Base-by-base conservation (phyloP, 2,113 vertebrate genomes). In the Pachypanchax playfairii region DNA sequence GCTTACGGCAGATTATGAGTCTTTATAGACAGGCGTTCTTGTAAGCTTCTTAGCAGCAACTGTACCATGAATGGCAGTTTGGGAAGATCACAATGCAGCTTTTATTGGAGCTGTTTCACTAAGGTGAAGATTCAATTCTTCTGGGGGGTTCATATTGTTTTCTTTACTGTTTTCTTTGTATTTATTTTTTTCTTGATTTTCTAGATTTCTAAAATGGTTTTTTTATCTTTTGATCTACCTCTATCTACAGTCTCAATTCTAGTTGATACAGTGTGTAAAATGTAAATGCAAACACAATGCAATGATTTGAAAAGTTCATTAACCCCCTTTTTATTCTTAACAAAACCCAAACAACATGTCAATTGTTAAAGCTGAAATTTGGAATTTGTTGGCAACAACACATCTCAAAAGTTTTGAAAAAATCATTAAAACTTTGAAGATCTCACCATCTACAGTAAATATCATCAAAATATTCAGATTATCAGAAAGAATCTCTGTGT, bases 1-100 rank as follows among this genome's bases (percentile, higher is more conserved):
- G 53, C 77, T 80, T 71, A 66, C 48, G 54, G 47, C 42, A 72
- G 52, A 80, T 78, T 70, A 72, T 72, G 57, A 48, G 52, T 73
- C 65, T 75, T 77, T 78, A 65, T 78, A 54, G 5, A 4, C 51
- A 9, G 64, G 51, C 67, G 53, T 62, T n/a, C 6, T 67, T 57
- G 46, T 66, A 52, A 60, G 56, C 55, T 57, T 42, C 62, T 64
- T 68, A 69, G 62, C 24, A 51, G 63, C 39, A 51, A 38, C 53
- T 39, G 60, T 54, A 33, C 26, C 42, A 43, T 65, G 39, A 71
- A 69, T 67, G 56, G 41, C 49, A 42, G 67, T 60, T 61, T 38
- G 43, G 43, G 49, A 41, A 59, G 35, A 46, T 57, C 62, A 65
- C 65, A 68, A 22, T 46, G 54, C 29, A 8, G 61, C 54, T 64